Conservation (phyloP, 2,113 vertebrate genomes). For the Petrocephalus microphthalmus region DNA sequence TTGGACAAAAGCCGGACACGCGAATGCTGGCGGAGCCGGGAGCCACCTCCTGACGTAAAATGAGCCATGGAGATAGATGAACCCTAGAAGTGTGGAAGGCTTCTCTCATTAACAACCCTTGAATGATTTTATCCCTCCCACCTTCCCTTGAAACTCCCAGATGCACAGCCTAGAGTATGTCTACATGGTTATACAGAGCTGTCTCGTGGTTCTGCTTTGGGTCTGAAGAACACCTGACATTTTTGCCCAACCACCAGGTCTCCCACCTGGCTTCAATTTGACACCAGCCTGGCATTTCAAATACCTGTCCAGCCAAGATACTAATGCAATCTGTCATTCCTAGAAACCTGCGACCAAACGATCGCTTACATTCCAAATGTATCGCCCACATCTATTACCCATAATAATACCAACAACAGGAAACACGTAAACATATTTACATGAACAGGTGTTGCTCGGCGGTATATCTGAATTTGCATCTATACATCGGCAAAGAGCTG, state of each 20-base stretch:
- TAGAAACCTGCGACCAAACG: background rate
- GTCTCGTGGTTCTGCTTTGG: background rate
- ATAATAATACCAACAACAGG: background rate
- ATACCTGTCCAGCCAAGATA: background rate
- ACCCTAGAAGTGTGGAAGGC: background rate
- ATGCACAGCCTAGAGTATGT: background rate
- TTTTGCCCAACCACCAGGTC: background rate
- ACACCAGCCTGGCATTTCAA: background rate
- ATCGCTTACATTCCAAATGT: background rate
- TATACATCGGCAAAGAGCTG: background rate
- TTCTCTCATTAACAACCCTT: background rate
- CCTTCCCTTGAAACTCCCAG: background rate
- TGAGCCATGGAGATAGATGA: constrained; percentile 29
- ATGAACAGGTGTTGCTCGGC: background rate
- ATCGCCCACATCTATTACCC: background rate
- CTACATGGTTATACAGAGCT: background rate
- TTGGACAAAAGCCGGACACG: constrained; percentile 42
- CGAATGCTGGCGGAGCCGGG: constrained; percentile 45
- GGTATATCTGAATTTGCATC: background rate
- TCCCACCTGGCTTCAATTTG: background rate
- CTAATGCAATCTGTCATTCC: background rate
- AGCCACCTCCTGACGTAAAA: constrained; percentile 28
- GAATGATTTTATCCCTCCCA: background rate
- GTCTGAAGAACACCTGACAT: background rate
- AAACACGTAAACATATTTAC: background rate